phyloP scores from a whole-genome alignment of 2,888 invertebrate genomes.

The Drosophila picticornis region DNA sequence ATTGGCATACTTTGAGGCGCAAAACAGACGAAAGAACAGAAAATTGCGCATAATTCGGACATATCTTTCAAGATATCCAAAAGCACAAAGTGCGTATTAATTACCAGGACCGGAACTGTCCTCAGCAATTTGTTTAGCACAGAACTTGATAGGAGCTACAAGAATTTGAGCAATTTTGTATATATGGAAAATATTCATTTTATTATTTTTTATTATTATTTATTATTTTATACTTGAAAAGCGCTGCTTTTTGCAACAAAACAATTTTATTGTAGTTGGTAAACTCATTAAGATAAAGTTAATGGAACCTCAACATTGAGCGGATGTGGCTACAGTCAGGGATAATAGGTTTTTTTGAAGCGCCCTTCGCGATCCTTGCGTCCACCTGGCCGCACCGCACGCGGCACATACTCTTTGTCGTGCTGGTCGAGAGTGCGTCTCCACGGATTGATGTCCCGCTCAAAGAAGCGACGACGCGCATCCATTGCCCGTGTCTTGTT shows the following conservation, averaged over 20 bases:
- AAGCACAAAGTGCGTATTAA: background rate
- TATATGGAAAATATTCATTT: background rate
- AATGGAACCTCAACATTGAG: constrained; percentile 11
- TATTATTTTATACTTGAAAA: background rate
- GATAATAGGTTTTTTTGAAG: constrained; percentile 90
- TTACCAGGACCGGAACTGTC: background rate
- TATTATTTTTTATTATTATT: background rate
- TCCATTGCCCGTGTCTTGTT: constrained; percentile 90
- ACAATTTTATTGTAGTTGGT: constrained; percentile 33
- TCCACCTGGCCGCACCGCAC: constrained; percentile 87
- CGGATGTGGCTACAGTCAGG: constrained; percentile 77
- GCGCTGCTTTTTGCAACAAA: constrained; percentile 29
- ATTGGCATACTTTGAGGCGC: background rate
- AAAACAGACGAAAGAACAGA: background rate
- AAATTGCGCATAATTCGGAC: background rate
- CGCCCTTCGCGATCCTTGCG: constrained; percentile 87
- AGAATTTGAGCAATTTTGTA: background rate
- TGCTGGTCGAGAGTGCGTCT: constrained; percentile 89
- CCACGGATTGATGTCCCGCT: constrained; percentile 88
- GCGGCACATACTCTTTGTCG: constrained; percentile 89
- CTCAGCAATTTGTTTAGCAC: background rate
- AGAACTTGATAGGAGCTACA: background rate
- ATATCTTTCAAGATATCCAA: background rate
- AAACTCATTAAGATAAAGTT: constrained; percentile 18
- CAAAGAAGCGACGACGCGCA: constrained; percentile 89